Conservation (phyloP, 2,113 vertebrate genomes). For the Ornithorhynchus anatinus region DNA sequence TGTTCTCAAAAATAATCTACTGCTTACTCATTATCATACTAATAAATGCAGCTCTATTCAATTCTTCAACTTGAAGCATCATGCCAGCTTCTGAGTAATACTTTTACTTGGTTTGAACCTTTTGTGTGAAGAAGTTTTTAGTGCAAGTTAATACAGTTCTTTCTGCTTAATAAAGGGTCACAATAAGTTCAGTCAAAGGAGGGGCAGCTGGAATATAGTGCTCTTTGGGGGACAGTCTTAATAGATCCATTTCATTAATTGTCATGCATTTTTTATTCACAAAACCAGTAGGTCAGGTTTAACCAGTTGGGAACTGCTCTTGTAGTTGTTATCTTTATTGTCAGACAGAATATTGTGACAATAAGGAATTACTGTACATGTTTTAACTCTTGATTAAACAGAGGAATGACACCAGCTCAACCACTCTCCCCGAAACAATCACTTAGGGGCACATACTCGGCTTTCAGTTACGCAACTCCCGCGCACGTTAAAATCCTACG, state of each 20-base stretch:
- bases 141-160: conserved; percentile 78
- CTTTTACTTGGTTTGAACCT: conserved; percentile 63
- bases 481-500: conserved; percentile 42
- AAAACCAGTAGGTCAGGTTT: conserved; percentile 82
- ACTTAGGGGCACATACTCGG: conserved; percentile 64
- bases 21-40: conserved; percentile 49
- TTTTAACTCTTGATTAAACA: conserved; percentile 80
- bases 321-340: conserved; percentile 77
- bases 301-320: conserved; percentile 74
- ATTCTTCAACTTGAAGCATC: conserved; percentile 66
- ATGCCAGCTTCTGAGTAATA: conserved; percentile 56
- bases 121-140: conserved; percentile 69
- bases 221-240: conserved; percentile 76
- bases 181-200: conserved; percentile 76
- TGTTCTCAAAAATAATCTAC: conserved; percentile 11
- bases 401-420: conserved; percentile 60
- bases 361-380: conserved; percentile 72
- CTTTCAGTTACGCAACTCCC: conserved; percentile 47
- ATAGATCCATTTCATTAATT: conserved; percentile 83
- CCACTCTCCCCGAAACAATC: conserved; percentile 62
- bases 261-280: conserved; percentile 80
- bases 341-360: conserved; percentile 81
- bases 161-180: conserved; percentile 79
- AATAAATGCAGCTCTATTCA: conserved; percentile 51
- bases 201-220: conserved; percentile 69